These are phyloP conservation scores for Cataglyphis hispanica DNA, from an alignment of 1,140 invertebrate species.

Conservation along the genomic window DNA sequence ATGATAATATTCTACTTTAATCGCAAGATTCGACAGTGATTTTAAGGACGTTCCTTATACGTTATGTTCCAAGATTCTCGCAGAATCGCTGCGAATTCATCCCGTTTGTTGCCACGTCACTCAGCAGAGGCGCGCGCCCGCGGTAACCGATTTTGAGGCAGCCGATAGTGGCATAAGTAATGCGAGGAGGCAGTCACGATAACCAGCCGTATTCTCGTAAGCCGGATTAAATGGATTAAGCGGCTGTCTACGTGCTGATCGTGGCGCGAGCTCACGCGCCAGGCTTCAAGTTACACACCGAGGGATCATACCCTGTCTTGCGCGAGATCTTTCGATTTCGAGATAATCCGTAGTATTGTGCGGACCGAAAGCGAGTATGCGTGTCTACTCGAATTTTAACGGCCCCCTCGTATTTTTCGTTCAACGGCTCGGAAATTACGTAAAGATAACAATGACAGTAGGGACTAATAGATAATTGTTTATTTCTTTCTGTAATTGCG, in stretches of 20 bases:
- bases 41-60: not conserved
- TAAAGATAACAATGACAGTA: not conserved
- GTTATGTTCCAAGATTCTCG: not conserved
- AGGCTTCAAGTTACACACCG: slow-evolving; percentile 71
- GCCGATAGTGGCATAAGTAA: slow-evolving; percentile 74
- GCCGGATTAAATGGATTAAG: slow-evolving; percentile 76
- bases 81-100: not conserved
- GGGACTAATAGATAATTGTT: not conserved
- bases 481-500: not conserved
- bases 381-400: slow-evolving; percentile 36
- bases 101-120: slow-evolving; percentile 11
- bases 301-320: slow-evolving; percentile 65
- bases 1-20: not conserved
- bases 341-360: slow-evolving; percentile 57
- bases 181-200: slow-evolving; percentile 70
- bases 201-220: slow-evolving; percentile 76
- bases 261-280: slow-evolving; percentile 72
- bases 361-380: not conserved
- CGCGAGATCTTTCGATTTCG: slow-evolving; percentile 58
- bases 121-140: slow-evolving; percentile 61
- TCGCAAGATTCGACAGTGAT: not conserved
- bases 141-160: slow-evolving; percentile 71
- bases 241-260: slow-evolving; percentile 73
- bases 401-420: not conserved
- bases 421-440: not conserved